Evolutionary conservation across 2,113 vertebrate genomes (phyloP).

Genomic region (Phaetusa simplex): DNA sequence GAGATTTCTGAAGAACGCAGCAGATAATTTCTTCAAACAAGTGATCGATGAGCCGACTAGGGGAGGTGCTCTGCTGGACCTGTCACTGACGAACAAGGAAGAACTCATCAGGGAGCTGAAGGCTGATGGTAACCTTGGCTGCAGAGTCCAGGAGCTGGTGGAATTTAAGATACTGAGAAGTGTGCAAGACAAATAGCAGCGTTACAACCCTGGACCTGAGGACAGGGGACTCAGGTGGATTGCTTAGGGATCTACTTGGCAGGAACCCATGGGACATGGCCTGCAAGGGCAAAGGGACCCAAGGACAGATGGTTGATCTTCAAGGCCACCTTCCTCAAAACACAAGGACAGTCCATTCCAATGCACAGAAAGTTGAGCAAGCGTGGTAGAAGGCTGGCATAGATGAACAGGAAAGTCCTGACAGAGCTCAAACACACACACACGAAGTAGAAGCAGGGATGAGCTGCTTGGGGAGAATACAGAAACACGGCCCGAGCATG

Average conservation of each 20-base stretch:
- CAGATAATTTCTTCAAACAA: neutral
- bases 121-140: neutral
- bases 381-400: neutral
- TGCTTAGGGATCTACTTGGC: neutral
- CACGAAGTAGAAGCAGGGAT: neutral
- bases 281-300: neutral
- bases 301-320: neutral
- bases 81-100: slow-evolving; percentile 64
- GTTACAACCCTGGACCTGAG: neutral
- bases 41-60: neutral
- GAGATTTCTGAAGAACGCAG: neutral
- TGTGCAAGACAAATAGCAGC: neutral
- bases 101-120: slow-evolving; percentile 37
- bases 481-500: neutral
- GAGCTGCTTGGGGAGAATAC: neutral
- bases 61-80: slow-evolving; percentile 41
- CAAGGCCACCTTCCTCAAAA: neutral
- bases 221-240: neutral
- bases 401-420: neutral
- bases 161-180: neutral
- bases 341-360: neutral
- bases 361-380: neutral
- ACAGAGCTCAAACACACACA: neutral
- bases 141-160: neutral
- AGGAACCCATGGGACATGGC: neutral